These are phyloP conservation scores for Anisognathus igniventris DNA, from an alignment of 2,797 vertebrate genomes.

Conservation along the genomic window DNA sequence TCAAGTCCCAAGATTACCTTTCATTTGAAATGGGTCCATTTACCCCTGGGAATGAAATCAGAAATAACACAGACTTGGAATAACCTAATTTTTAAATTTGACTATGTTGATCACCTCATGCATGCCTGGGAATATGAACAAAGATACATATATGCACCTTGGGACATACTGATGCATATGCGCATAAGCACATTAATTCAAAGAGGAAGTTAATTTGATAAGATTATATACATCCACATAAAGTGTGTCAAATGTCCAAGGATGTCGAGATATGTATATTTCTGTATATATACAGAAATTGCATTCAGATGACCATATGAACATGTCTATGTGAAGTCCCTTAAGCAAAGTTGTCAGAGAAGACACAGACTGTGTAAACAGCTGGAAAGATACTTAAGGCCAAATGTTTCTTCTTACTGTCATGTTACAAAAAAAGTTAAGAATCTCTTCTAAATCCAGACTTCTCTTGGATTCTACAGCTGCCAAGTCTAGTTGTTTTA, in stretches of 20 bases:
- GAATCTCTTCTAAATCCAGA: constrained; percentile 48
- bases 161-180: constrained; percentile 28
- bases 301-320: background rate
- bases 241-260: background rate
- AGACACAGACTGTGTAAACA: constrained; percentile 17
- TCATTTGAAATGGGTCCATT: constrained; percentile 44
- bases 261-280: background rate
- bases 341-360: background rate
- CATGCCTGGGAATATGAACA: constrained; percentile 38
- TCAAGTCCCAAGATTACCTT: constrained; percentile 54
- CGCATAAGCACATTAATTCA: constrained; percentile 31
- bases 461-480: constrained; percentile 51
- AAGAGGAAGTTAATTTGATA: constrained; percentile 40
- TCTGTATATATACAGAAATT: background rate
- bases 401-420: constrained; percentile 34
- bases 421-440: constrained; percentile 37
- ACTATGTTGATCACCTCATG: constrained; percentile 50
- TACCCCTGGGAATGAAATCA: constrained; percentile 11
- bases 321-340: background rate
- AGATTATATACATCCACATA: background rate
- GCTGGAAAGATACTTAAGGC: constrained; percentile 29
- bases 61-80: constrained; percentile 41
- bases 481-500: constrained; percentile 47
- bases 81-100: constrained; percentile 33
- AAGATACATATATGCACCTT: constrained; percentile 32